These are phyloP conservation scores for Matsumyia berberina DNA, from an alignment of 2,888 invertebrate genomes.

Conservation along the genomic window DNA sequence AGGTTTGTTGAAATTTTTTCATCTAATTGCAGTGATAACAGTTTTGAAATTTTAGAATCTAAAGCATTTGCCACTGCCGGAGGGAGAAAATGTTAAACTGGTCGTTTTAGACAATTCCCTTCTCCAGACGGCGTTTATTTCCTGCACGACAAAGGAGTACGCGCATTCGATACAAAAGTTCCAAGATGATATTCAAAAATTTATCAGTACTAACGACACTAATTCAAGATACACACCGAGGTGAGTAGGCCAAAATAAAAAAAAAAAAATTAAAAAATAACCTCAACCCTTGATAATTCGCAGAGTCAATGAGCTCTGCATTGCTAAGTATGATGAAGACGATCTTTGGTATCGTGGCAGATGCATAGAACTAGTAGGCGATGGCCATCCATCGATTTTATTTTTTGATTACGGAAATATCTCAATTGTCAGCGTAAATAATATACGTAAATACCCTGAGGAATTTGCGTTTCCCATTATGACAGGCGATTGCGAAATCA, in stretches of 20 bases:
- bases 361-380: conserved; percentile 82
- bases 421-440: conserved; percentile 78
- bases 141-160: conserved; percentile 80
- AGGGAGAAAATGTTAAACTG: conserved; percentile 79
- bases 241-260: conserved; percentile 78
- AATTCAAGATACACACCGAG: conserved; percentile 79
- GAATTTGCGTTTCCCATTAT: conserved; percentile 81
- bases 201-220: conserved; percentile 77
- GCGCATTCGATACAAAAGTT: conserved; percentile 80
- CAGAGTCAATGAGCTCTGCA: conserved; percentile 80
- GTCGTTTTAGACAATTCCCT: conserved; percentile 82
- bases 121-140: conserved; percentile 79
- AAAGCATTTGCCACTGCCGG: conserved; percentile 77
- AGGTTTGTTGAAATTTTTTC: conserved; percentile 77
- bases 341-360: conserved; percentile 82
- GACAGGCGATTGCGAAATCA: conserved; percentile 80
- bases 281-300: neutral
- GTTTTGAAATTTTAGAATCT: conserved; percentile 77
- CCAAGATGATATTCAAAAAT: conserved; percentile 80
- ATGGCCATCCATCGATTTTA: conserved; percentile 82
- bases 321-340: conserved; percentile 80
- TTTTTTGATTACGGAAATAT: conserved; percentile 83
- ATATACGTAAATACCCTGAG: conserved; percentile 82
- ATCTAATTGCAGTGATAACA: neutral
- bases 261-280: too few species aligned